Percentiles rank a stretch among this genome's conserved stretches.
These are phyloP conservation scores for Itoplectis maculator DNA, from an alignment of 2,888 invertebrate species.

Conservation along the genomic window DNA sequence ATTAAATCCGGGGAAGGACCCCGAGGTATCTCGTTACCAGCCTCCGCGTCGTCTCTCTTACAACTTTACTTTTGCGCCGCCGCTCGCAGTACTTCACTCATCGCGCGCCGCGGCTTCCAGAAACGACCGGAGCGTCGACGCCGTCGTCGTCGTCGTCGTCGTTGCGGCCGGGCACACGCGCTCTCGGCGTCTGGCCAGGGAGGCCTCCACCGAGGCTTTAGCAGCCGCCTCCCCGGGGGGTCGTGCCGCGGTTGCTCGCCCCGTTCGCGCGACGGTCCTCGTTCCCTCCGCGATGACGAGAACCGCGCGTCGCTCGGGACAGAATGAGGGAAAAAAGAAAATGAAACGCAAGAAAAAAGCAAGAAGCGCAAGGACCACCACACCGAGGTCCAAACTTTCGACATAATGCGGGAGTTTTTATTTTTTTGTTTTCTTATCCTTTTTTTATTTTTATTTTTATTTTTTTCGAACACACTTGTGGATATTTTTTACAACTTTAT, in stretches of 20 bases:
- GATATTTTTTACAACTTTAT: slow-evolving; percentile 36
- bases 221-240: slow-evolving; percentile 48
- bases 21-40: slow-evolving; percentile 61
- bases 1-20: slow-evolving; percentile 69
- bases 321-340: slow-evolving; percentile 8
- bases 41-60: slow-evolving; percentile 44
- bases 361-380: neutral
- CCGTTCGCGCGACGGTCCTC: slow-evolving; percentile 33
- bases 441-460: slow-evolving; percentile 12
- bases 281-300: slow-evolving; percentile 66
- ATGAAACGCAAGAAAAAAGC: slow-evolving; percentile 7
- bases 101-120: no score
- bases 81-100: no score
- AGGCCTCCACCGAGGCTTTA: slow-evolving; percentile 53
- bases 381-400: slow-evolving; percentile 24
- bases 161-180: no score
- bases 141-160: no score
- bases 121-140: no score
- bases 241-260: slow-evolving; percentile 27
- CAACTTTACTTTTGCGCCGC: slow-evolving; percentile 56
- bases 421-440: slow-evolving; percentile 14
- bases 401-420: slow-evolving; percentile 17
- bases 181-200: slow-evolving; percentile 21
- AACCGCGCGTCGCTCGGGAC: slow-evolving; percentile 58
- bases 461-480: neutral